Percentiles rank a stretch among this genome's conserved stretches.
Evolutionary conservation across 2,113 vertebrate species (phyloP).

Genomic region (Cepphus grylle): DNA sequence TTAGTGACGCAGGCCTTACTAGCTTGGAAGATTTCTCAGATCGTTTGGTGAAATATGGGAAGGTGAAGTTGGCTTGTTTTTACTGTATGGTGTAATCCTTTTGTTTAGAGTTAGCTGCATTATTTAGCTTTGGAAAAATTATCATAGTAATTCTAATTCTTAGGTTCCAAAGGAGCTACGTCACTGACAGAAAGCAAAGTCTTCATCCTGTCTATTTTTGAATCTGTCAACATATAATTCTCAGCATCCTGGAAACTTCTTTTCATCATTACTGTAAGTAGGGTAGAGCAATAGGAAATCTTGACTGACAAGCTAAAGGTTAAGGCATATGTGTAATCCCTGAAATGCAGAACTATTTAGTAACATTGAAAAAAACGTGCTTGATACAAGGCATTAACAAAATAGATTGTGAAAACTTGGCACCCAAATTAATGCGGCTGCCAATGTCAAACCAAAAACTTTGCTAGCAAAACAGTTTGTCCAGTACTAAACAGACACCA

Average conservation of each 20-base stretch:
- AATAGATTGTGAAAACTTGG: not conserved
- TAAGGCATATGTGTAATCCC: not conserved
- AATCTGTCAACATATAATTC: not conserved
- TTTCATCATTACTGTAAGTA: not conserved
- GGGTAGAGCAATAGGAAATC: not conserved
- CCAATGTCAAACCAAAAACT: constrained; percentile 23
- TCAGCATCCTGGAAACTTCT: not conserved
- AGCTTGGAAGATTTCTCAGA: not conserved
- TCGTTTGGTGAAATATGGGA: not conserved
- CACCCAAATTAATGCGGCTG: not conserved
- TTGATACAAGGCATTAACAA: not conserved
- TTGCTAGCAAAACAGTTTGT: constrained; percentile 4
- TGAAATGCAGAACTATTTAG: not conserved
- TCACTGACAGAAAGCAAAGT: not conserved
- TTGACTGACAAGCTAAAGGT: not conserved
- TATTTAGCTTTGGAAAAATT: not conserved
- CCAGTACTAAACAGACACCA: not conserved
- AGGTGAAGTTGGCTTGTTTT: not conserved
- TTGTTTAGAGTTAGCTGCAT: not conserved
- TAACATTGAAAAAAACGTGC: not conserved
- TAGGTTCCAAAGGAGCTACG: not conserved
- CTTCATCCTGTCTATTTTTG: not conserved
- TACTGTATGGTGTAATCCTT: not conserved
- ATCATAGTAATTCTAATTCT: not conserved
- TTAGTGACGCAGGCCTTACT: not conserved